Percentiles rank a stretch among this genome's conserved stretches.
phyloP scores from a whole-genome alignment of 1,140 invertebrate species.

The Coenobita brevimanus region DNA sequence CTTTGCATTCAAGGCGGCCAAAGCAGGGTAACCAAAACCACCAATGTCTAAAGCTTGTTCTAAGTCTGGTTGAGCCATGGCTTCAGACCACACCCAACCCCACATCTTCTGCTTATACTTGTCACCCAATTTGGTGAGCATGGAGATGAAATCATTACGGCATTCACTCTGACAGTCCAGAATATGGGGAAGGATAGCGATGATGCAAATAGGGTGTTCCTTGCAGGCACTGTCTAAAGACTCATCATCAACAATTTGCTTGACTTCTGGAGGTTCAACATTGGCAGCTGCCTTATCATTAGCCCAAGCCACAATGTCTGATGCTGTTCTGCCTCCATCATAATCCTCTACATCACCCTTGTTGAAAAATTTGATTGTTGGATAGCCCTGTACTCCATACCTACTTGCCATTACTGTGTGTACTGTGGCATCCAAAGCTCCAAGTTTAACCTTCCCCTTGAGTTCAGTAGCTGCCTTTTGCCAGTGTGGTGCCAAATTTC shows the following conservation, averaged over 20 bases:
- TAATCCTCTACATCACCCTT: conserved; percentile 75
- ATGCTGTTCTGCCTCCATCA: conserved; percentile 90
- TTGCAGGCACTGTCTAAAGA: conserved; percentile 85
- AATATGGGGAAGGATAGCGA: conserved; percentile 96
- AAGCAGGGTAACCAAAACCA: conserved; percentile 92
- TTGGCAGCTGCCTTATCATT: conserved; percentile 89
- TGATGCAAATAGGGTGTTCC: conserved; percentile 91
- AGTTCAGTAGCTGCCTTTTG: conserved; percentile 93
- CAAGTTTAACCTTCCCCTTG: conserved; percentile 93
- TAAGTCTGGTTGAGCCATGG: conserved; percentile 85
- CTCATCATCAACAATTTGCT: conserved; percentile 76
- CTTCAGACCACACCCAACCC: conserved; percentile 98
- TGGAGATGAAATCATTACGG: conserved; percentile 89
- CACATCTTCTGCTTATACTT: conserved; percentile 97
- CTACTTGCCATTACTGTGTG: conserved; percentile 85
- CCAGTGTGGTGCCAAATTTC: conserved; percentile 96
- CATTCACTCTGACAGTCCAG: conserved; percentile 97
- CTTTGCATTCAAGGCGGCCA: conserved; percentile 96
- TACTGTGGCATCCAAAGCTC: conserved; percentile 96
- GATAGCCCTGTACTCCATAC: conserved; percentile 92
- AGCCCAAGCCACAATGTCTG: conserved; percentile 94
- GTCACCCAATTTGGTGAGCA: conserved; percentile 85
- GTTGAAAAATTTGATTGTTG: conserved; percentile 97
- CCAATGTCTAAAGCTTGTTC: conserved; percentile 95
- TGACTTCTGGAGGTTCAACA: conserved; percentile 82